Base-by-base conservation (phyloP, 2,888 invertebrate species). In the Rutpela maculata region DNA sequence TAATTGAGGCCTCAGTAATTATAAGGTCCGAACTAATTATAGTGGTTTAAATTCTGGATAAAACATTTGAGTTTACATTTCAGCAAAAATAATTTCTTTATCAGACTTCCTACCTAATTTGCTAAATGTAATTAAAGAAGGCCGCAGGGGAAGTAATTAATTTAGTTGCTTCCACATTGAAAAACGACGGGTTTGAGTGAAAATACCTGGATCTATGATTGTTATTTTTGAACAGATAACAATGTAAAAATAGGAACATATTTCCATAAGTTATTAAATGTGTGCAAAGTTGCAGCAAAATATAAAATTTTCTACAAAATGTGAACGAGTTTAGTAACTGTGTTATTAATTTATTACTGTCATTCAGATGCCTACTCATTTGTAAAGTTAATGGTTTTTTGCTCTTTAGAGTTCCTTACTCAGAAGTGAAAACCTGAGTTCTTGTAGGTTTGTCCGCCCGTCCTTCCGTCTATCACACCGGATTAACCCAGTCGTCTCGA, bases 51-150 rank as follows among this genome's bases (percentile, higher is more conserved):
- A 50, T 50, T n/a, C n/a, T 4, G n/a, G n/a, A 50, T 50, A 50
- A 50, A 50, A 50, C 50, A 15, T 50, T n/a, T 50, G n/a, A 50
- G n/a, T 50, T 50, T 50, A 50, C 50, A n/a, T 50, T 50, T 4
- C 50, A 50, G n/a, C 50, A 50, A 50, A 50, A 15, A 50, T n/a
- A 50, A n/a, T 50, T 50, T 50, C 50, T 50, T 50, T 50, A 5
- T 50, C 50, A n/a, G 50, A 50, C 4, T 50, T 50, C n/a, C n/a
- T n/a, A 50, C n/a, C 15, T 50, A n/a, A 50, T 50, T 50, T 50
- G n/a, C n/a, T 50, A 50, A 43, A 50, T 50, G 50, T 50, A 50
- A 50, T 50, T 50, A 50, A 50, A 50, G n/a, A 50, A 50, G 15
- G 50, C 43, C 9, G 50, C 15, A 50, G 50, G n/a, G 50, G 50